Conservation (phyloP, 2,797 vertebrate genomes). For the Pantherophis vulpinus region DNA sequence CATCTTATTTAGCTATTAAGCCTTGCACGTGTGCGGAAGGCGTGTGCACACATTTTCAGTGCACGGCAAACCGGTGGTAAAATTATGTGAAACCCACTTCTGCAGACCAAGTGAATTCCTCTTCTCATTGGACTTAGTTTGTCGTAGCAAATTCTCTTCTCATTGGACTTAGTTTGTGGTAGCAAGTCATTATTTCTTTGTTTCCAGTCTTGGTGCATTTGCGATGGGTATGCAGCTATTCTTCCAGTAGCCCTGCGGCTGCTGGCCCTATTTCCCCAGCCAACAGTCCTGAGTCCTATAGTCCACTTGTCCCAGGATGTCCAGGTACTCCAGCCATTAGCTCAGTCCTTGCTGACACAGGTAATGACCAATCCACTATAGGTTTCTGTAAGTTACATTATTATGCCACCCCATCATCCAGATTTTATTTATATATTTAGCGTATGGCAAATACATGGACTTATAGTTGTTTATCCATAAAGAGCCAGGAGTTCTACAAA, state of each 20-base stretch:
- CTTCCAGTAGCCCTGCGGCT: not conserved
- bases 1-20: no score
- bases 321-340: not conserved
- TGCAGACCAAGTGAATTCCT: not conserved
- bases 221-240: not conserved
- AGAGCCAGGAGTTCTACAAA: no score
- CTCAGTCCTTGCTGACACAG: not conserved
- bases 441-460: no score
- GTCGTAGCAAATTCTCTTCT: not conserved
- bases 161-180: not conserved
- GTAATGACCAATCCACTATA: not conserved
- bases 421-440: not conserved
- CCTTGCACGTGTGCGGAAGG: no score
- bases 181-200: not conserved
- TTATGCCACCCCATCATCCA: not conserved
- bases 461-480: no score
- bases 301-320: not conserved
- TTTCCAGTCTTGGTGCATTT: not conserved
- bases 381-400: not conserved
- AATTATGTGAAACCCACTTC: no score
- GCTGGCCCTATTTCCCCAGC: not conserved
- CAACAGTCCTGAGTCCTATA: not conserved
- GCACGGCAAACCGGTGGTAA: no score
- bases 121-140: not conserved
- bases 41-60: no score